Conservation (phyloP, 2,888 invertebrate genomes). For the Euplexia lucipara region DNA sequence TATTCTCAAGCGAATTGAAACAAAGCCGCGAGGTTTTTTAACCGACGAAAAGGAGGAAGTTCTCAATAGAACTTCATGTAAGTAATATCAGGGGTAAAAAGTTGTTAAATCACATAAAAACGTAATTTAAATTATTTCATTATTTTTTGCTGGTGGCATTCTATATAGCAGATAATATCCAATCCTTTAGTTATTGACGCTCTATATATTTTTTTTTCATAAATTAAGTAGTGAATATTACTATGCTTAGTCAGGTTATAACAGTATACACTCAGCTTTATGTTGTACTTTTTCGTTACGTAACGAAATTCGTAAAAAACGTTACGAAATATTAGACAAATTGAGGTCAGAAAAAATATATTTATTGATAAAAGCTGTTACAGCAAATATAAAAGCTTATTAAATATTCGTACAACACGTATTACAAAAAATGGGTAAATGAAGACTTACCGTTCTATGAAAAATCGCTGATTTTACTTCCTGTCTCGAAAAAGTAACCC, state of each 20-base stretch:
- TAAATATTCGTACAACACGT: conserved; percentile 3
- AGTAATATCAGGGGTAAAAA: conserved; percentile 1
- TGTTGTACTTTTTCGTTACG: conserved; percentile 11
- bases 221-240: conserved; percentile 7
- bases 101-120: conserved; percentile 1
- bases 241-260: conserved; percentile 4
- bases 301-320: conserved; percentile 11
- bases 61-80: no score
- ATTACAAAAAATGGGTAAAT: not conserved
- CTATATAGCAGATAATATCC: no score
- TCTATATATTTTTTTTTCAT: not conserved
- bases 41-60: no score
- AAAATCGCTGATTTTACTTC: conserved; percentile 7
- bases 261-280: conserved; percentile 7
- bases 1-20: conserved; percentile 13
- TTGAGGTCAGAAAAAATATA: not conserved
- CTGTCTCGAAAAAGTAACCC: conserved; percentile 5
- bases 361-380: not conserved
- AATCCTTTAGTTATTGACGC: not conserved
- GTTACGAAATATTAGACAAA: conserved; percentile 7
- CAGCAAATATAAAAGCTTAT: conserved; percentile 6
- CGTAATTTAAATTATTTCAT: not conserved
- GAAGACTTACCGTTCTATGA: not conserved
- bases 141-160: conserved; percentile 1
- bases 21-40: conserved; percentile 9